Base-by-base conservation (phyloP, 1,140 invertebrate genomes). In the Euwallacea similis region DNA sequence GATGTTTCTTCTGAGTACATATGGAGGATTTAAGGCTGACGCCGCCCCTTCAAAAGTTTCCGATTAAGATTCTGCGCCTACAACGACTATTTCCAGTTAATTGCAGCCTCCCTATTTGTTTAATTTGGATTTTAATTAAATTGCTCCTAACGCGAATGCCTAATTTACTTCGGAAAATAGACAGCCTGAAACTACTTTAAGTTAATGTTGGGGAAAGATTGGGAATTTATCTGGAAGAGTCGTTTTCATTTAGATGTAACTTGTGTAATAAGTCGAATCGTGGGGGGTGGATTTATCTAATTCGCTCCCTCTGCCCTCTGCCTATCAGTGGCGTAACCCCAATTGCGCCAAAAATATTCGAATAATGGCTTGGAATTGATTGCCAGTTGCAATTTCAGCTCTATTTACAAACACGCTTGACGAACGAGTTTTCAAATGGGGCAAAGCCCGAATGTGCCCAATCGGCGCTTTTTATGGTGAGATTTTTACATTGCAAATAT, bases 71-170 rank as follows among this genome's bases (percentile, higher is more conserved):
- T 50, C 9, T 50, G 13, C 46, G 46, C 13, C 46, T 50, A 50
- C 13, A 11, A 50, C 13, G 46, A 50, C 46, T 50, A 50, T 10
- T 50, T 50, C 13, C 46, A 50, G 46, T 50, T 50, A 50, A 50
- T 50, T 50, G 46, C 46, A 13, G 9, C 13, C 9, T 50, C 13
- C 46, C 67, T 69, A 69, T 69, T 69, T 69, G 67, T 69, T 69
- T 69, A 69, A 69, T 61, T 62, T 50, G 56, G 67, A 69, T 69
- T 69, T 69, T 69, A 69, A 69, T 69, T 69, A 69, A 69, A 69
- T 62, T 60, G 67, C 67, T 69, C 59, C 59, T 69, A 69, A 69
- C 44, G 67, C 58, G 58, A 61, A 50, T 69, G 67, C 67, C 67
- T 69, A 69, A 69, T 69, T 69, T 69, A 55, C 56, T 69, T 62